Conservation (phyloP, 2,888 invertebrate species). For the Tanypteryx hageni region DNA sequence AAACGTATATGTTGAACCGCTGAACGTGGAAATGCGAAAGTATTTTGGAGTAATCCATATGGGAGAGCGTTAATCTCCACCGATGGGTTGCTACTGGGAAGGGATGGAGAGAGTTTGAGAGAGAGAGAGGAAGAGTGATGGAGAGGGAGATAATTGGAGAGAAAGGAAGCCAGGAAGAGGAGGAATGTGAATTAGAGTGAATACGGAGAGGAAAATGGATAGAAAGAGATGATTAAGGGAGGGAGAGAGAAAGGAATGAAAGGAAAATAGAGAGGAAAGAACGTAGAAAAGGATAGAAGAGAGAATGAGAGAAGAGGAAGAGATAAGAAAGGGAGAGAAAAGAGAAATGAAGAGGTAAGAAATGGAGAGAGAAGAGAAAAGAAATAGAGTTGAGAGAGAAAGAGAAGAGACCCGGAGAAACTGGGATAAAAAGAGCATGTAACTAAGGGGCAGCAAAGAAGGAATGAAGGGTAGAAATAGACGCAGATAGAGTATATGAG, state of each 20-base stretch:
- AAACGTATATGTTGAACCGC: conserved; percentile 9
- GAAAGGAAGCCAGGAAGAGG: background rate
- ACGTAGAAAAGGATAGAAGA: too few species aligned
- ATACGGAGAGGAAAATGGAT: background rate
- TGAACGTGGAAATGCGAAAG: conserved; percentile 22
- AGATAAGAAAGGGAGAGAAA: too few species aligned
- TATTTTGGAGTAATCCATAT: conserved; percentile 29
- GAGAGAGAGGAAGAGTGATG: background rate
- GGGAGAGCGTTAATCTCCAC: conserved; percentile 21
- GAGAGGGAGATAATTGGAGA: background rate
- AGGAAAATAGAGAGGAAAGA: background rate
- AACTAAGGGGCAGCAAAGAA: too few species aligned
- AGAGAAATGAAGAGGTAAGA: too few species aligned
- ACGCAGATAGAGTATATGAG: background rate
- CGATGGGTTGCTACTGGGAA: background rate
- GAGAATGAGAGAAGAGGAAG: too few species aligned
- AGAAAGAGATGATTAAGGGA: background rate
- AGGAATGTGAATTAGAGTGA: background rate
- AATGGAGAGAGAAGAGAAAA: too few species aligned
- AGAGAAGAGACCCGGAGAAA: too few species aligned
- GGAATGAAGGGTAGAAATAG: too few species aligned
- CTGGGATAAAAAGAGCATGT: too few species aligned
- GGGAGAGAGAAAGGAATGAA: background rate
- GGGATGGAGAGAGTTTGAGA: background rate
- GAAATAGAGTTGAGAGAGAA: too few species aligned